A percentile compares a stretch with the other conserved stretches of the same genome.
phyloP scores from a whole-genome alignment of 2,113 vertebrate species.

The Callocephalon fimbriatum region DNA sequence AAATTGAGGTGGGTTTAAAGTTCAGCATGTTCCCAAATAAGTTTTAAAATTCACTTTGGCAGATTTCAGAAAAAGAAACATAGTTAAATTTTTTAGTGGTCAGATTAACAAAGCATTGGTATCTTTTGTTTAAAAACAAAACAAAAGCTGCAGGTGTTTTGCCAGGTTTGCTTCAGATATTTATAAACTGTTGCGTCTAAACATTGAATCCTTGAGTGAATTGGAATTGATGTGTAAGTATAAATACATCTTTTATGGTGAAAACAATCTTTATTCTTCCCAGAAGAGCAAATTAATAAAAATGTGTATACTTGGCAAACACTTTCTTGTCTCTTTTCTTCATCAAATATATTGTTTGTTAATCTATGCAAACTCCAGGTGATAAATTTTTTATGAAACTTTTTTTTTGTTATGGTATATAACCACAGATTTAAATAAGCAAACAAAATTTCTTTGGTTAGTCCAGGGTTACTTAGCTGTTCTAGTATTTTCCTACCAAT shows the following conservation, averaged over 20 bases:
- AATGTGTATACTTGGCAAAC: neutral
- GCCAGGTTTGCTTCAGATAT: neutral
- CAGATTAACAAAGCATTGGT: neutral
- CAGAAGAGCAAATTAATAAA: slow-evolving; percentile 31
- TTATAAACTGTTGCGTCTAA: neutral
- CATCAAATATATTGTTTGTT: neutral
- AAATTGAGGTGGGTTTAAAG: neutral
- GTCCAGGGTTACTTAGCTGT: neutral
- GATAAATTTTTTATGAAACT: neutral
- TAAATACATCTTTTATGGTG: neutral
- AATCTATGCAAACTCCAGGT: neutral
- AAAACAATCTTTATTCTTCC: neutral
- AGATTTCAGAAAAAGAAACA: neutral
- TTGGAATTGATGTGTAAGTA: neutral
- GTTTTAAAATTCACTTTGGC: neutral
- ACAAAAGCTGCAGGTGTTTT: neutral
- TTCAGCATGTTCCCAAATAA: neutral
- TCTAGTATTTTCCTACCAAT: neutral
- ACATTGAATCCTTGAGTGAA: neutral
- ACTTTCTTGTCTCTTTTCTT: slow-evolving; percentile 45
- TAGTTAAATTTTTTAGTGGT: neutral
- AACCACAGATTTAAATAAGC: neutral
- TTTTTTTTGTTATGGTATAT: neutral
- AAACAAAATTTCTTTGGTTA: neutral
- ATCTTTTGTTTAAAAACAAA: neutral